Evolutionary conservation across 2,888 invertebrate species (phyloP), one percentile per base, ranked within the genome.

Genomic region (Brachyptera risi): DNA sequence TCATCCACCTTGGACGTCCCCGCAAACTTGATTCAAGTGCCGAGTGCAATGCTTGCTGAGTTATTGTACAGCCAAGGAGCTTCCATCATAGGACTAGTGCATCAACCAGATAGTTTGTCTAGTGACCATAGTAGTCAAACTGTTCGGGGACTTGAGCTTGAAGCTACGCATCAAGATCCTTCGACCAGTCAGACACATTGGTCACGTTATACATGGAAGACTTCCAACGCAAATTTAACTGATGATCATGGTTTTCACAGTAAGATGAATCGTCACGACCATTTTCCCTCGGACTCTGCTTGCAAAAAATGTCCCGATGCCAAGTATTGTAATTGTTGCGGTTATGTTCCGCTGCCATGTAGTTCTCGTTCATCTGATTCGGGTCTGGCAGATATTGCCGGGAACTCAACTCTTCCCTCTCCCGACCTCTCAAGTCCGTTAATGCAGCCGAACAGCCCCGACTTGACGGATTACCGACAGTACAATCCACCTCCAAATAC

Each of bases 341-440:
- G 59, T 13, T 51, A 62, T 3, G 38, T 54, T n/a, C 58, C 59
- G n/a, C 38, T 60, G 13, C 58, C 62, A 3, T 67, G 58, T 50
- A 64, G 27, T 67, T 56, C 69, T 65, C 56, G 68, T 61, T 91
- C 92, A 15, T 75, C 76, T 7, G 89, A 90, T 73, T 92, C 91
- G 0, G 92, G 92, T 23, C 88, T 92, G 76, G 92, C 90, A 0
- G 92, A 91, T 24, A 90, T 69, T 42, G 59, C 63, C 19, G 65
- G 65, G 24, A 50, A 61, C 51, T 67, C 67, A 17, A 90, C 74
- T 89, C 86, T 70, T 85, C 85, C 60, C 78, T 88, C 63, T 83
- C 87, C 63, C 38, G 64, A 62, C 35, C 58, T 59, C 3, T 87
- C 88, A 0, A 44, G 51, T 15, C 47, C 54, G 4, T 24, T 62